Evolutionary conservation across 2,797 vertebrate genomes (phyloP).

Genomic region (Macropodus opercularis): DNA sequence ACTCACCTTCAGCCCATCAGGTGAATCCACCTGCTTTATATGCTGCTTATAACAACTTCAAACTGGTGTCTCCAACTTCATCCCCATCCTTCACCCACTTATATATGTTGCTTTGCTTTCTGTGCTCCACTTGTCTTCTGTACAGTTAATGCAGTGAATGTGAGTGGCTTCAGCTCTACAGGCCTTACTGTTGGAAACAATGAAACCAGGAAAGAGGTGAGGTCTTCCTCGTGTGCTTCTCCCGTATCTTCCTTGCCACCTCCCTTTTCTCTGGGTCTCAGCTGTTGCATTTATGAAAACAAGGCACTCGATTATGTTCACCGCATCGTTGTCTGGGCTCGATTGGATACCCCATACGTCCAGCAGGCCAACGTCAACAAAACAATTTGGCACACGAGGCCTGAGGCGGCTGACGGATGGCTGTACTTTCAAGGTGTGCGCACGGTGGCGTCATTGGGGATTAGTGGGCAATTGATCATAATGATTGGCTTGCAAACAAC

Average conservation of each 20-base stretch:
- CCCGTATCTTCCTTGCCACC: not conserved
- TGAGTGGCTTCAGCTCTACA: too few species aligned
- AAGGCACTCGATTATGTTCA: conserved; percentile 72
- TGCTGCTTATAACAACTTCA: too few species aligned
- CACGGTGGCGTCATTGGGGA: conserved; percentile 21
- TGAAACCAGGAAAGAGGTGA: too few species aligned
- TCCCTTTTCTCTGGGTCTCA: conserved; percentile 56
- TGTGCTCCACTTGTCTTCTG: too few species aligned
- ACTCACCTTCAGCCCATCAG: too few species aligned
- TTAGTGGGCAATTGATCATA: conserved; percentile 70
- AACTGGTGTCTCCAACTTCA: too few species aligned
- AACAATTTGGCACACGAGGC: conserved; percentile 66
- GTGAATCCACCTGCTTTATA: too few species aligned
- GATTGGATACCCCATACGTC: conserved; percentile 63
- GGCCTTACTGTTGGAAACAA: too few species aligned
- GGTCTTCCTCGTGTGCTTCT: not conserved
- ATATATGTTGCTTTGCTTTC: too few species aligned
- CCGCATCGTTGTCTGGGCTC: conserved; percentile 53
- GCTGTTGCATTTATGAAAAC: conserved; percentile 79
- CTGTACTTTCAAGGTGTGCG: conserved; percentile 51
- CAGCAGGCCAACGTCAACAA: conserved; percentile 54
- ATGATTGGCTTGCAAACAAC: conserved; percentile 61
- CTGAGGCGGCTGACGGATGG: conserved; percentile 51
- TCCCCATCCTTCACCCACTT: too few species aligned
- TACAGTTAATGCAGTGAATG: too few species aligned